These are phyloP conservation scores for Onychostoma macrolepis DNA, from an alignment of 2,113 vertebrate species.

Conservation along the genomic window DNA sequence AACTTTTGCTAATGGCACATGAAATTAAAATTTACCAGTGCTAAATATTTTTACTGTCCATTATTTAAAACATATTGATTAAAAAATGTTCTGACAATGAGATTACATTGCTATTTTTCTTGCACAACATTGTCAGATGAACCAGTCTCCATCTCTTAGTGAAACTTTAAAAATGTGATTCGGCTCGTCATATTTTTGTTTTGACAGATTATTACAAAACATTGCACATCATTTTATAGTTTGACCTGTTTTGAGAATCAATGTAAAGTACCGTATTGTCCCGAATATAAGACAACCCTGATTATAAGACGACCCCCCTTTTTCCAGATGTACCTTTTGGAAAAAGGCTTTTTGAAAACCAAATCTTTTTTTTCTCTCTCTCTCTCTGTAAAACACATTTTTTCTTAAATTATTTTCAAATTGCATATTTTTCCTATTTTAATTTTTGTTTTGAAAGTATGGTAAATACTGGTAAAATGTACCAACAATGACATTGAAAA, in stretches of 20 bases:
- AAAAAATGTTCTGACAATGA: background rate
- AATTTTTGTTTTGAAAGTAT: no score
- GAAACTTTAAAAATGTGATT: background rate
- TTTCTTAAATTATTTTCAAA: no score
- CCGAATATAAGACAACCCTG: no score
- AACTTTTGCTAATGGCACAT: background rate
- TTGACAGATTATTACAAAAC: background rate
- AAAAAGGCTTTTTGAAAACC: no score
- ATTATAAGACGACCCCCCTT: no score
- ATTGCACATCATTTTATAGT: background rate
- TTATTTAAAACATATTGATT: background rate
- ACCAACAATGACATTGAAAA: no score
- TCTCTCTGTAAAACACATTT: no score
- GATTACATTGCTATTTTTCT: background rate
- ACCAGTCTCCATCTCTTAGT: background rate
- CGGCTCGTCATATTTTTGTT: background rate
- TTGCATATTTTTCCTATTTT: no score
- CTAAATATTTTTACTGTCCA: background rate
- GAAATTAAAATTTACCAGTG: background rate
- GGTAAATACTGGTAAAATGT: no score
- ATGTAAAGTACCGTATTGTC: no score
- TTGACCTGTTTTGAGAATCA: background rate
- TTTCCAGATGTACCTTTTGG: no score
- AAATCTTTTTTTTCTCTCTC: no score
- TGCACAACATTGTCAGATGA: background rate